Evolutionary conservation across 2,888 invertebrate species (phyloP), one percentile per base, ranked within the genome.

Genomic region (Macropis europaea): DNA sequence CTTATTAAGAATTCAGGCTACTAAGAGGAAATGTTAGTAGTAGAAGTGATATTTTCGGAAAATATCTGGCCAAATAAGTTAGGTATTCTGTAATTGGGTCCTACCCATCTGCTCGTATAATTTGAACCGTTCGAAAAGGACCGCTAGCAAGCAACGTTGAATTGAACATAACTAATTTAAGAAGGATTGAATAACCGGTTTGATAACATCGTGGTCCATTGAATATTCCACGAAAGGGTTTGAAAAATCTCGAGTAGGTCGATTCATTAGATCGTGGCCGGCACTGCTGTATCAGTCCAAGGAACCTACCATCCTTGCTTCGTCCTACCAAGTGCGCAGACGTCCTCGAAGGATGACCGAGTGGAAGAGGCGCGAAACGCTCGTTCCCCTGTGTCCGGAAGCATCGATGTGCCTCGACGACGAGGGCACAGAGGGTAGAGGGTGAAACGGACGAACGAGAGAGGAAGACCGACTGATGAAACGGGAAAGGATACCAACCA

Each of bases 351-450:
- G 53, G 74, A 67, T n/a, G 61, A 19, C 56, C 63, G 62, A 42
- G 56, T 19, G 66, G 63, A 62, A 69, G 74, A 77, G 67, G 73
- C 75, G 75, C 72, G 75, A 76, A 79, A 74, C 68, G 64, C 50
- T 69, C 68, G 64, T 76, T 54, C 56, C 40, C 56, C 69, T 53
- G 47, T 56, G 68, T 68, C 72, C 76, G 72, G 78, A 80, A 67
- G 78, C 80, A 78, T 80, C 80, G 80, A 80, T 71, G 80, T 70
- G 73, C 47, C 73, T 69, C 70, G 73, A 47, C 68, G 64, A 36
- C 62, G 57, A 47, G 54, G 64, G 42, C 67, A 61, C 60, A 34
- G 24, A 24, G 53, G 36, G 24, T 15, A 34, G 47, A 57, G 45
- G 48, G 40, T 52, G 50, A 54, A 63, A 54, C 50, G 57, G 54